These are phyloP conservation scores for Morus bassanus DNA, from an alignment of 2,797 vertebrate genomes.

Conservation along the genomic window DNA sequence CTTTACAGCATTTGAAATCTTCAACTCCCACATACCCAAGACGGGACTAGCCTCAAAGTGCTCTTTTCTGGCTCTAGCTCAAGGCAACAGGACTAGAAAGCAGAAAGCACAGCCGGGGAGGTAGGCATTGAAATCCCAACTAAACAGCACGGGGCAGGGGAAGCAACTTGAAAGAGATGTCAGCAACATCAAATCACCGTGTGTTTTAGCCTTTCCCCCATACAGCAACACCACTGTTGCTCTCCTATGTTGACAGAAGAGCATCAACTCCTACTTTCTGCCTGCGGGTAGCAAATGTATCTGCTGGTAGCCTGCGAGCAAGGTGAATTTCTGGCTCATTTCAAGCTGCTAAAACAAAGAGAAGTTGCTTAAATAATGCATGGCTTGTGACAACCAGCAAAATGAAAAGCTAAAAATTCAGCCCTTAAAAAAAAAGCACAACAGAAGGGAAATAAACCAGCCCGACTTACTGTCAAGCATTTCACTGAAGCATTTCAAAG, in stretches of 20 bases:
- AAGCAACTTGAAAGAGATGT: slow-evolving; percentile 17
- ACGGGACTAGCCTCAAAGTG: background rate
- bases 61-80: slow-evolving; percentile 34
- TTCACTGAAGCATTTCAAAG: background rate
- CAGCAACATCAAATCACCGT: background rate
- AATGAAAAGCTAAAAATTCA: slow-evolving; percentile 2
- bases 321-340: slow-evolving; percentile 33
- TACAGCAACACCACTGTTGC: background rate
- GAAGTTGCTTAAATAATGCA: slow-evolving; percentile 57
- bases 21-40: background rate
- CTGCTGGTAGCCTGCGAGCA: slow-evolving; percentile 45
- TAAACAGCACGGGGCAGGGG: fast-evolving
- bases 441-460: background rate
- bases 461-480: background rate
- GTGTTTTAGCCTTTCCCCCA: slow-evolving; percentile 23
- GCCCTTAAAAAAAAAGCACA: background rate
- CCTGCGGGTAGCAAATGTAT: slow-evolving; percentile 27
- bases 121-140: background rate
- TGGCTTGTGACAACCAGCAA: slow-evolving; percentile 18
- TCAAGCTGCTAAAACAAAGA: slow-evolving; percentile 52
- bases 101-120: slow-evolving; percentile 6
- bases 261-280: slow-evolving; percentile 26
- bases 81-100: slow-evolving; percentile 18
- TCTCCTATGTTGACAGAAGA: slow-evolving; percentile 39
- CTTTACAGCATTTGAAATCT: background rate